Percentiles rank a stretch among this genome's conserved stretches.
These are phyloP conservation scores for Daubentonia madagascariensis DNA, from an alignment of 2,113 vertebrate species.

Conservation along the genomic window DNA sequence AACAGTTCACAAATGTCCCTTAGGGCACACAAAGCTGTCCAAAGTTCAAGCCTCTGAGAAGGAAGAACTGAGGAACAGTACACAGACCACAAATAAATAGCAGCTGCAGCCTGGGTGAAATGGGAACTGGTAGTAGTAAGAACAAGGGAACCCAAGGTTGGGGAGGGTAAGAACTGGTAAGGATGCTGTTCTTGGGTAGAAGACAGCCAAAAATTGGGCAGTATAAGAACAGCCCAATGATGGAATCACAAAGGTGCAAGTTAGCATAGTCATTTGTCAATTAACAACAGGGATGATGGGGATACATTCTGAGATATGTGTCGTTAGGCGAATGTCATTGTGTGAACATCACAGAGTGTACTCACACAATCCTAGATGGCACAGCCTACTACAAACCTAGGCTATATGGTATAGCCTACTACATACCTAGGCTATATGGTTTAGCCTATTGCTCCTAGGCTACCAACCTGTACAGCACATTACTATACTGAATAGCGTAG, in stretches of 20 bases:
- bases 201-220: background rate
- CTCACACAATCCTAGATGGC: background rate
- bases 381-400: background rate
- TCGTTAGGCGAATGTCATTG: background rate
- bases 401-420: background rate
- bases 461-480: background rate
- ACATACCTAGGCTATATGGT: background rate
- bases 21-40: background rate
- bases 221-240: background rate
- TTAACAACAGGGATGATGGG: background rate
- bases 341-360: background rate
- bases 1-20: background rate
- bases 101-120: background rate
- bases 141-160: too few relatives aligned
- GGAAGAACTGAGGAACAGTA: background rate
- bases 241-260: background rate
- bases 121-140: background rate
- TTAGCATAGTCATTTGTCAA: background rate
- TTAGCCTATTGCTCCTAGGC: background rate
- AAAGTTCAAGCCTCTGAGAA: background rate
- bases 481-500: background rate
- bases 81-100: background rate
- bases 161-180: background rate
- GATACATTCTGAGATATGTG: background rate
- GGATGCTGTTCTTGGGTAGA: background rate